A percentile compares a stretch with the other conserved stretches of the same genome.
Conservation (phyloP, 2,113 vertebrate species). For the Motacilla alba region DNA sequence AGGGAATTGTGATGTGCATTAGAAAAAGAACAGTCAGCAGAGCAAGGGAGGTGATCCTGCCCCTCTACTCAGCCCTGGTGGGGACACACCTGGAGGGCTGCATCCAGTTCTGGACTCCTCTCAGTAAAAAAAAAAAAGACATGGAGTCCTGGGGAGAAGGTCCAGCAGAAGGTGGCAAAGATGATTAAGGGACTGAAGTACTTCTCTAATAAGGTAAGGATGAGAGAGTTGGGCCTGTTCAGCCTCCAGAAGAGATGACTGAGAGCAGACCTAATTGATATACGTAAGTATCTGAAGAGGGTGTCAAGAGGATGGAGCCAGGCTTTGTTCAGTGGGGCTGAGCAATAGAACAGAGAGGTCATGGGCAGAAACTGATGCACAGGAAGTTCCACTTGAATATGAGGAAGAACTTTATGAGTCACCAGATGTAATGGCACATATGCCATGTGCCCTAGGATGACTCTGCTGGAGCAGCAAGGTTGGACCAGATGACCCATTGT, state of each 20-base stretch:
- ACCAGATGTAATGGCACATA: not conserved
- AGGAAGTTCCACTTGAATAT: not conserved
- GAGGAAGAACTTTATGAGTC: not conserved
- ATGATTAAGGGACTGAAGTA: not conserved
- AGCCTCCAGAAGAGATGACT: not conserved
- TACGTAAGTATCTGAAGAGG: not conserved
- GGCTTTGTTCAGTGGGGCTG: not conserved
- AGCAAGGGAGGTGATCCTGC: not conserved
- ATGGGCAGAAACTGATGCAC: not conserved
- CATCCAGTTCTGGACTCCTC: not conserved
- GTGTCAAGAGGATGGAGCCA: not conserved
- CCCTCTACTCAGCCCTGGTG: not conserved
- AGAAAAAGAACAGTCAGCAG: not conserved
- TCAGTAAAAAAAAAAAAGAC: not conserved
- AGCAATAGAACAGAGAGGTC: not conserved
- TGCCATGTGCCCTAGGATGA: not conserved
- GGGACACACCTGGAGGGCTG: not conserved
- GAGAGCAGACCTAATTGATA: not conserved
- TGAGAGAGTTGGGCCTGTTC: not conserved
- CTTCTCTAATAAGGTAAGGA: not conserved
- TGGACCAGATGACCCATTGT: not conserved
- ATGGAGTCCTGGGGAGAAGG: fast-evolving
- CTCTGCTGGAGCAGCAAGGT: not conserved
- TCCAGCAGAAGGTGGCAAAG: not conserved
- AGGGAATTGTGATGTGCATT: not conserved